Evolutionary conservation across 2,888 invertebrate genomes (phyloP), one percentile per base, ranked within the genome.

Genomic region (Melinaea marsaeus): DNA sequence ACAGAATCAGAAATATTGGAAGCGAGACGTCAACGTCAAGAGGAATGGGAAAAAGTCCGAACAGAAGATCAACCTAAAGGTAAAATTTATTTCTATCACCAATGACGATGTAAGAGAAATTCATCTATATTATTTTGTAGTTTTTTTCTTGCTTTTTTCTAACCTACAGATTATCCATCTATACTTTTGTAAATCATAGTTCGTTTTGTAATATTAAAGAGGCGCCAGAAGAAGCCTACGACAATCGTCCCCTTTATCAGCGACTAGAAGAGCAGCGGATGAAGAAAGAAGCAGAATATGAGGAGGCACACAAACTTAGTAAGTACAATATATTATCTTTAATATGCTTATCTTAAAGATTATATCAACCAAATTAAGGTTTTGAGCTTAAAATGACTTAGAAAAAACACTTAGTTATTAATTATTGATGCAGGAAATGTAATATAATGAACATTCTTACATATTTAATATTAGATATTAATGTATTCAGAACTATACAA

Each of bases 261-360:
- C 93, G 97, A 13, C 91, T 99, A 11, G 96, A 98, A 81, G 98
- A 98, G 75, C 98, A 99, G 79, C 96, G 96, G 79, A 92, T 95
- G 73, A 96, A 95, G 82, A 96, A 96, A 75, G 97, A 99, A 71
- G 92, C 96, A 32, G 99, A 99, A 86, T 97, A 95, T 91, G 98
- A 99, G 82, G 99, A 99, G 80, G 95, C 98, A 3, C 97, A 97
- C 77, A 97, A 96, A 89, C 92, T 99, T n/a, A 98, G 98, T 98
- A 90, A 91, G 94, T 89, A 55, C 34, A 22, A 22, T 22, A 22
- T 22, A 22, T 22, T 22, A 22, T 22, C 22, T 22, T 22, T 22
- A 22, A 22, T 22, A 22, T 22, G 22, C 22, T 22, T 22, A 22
- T 22, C 22, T 22, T 22, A 22, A 22, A 22, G 22, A 22, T 22